These are phyloP conservation scores for Tiphia femorata DNA, from an alignment of 2,888 invertebrate species.

Conservation along the genomic window DNA sequence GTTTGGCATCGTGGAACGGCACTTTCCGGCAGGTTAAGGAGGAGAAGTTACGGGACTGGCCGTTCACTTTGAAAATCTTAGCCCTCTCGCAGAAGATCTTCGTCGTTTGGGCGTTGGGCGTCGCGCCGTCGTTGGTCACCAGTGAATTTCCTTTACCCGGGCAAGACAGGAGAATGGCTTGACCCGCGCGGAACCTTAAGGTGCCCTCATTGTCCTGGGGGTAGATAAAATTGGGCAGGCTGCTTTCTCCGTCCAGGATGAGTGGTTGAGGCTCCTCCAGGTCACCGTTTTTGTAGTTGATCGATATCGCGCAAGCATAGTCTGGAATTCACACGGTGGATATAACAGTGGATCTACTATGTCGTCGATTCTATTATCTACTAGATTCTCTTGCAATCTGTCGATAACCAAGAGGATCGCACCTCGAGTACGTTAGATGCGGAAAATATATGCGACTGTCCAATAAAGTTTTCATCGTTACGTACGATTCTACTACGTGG, in stretches of 20 bases:
- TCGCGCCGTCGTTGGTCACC: conserved; percentile 17
- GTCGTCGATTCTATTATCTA: no score
- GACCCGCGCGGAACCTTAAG: conserved; percentile 35
- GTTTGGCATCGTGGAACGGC: conserved; percentile 55
- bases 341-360: no score
- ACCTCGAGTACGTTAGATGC: no score
- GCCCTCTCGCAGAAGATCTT: conserved; percentile 37
- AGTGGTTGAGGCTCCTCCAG: conserved; percentile 75
- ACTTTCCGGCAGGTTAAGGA: conserved; percentile 58
- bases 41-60: conserved; percentile 41
- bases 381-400: no score
- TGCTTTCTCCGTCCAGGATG: conserved; percentile 63
- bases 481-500: no score
- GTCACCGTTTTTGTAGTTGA: conserved; percentile 68
- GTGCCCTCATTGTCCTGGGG: conserved; percentile 38
- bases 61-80: conserved; percentile 41
- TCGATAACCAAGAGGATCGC: no score
- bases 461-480: no score
- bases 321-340: conserved; percentile 27
- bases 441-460: no score
- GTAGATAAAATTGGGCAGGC: conserved; percentile 38
- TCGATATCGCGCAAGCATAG: conserved; percentile 66
- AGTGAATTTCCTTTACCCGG: conserved; percentile 52
- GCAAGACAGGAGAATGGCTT: conserved; percentile 52
- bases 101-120: conserved; percentile 20